These are phyloP conservation scores for Nothobranchius kuhntae DNA, from an alignment of 2,113 vertebrate species.

Conservation along the genomic window DNA sequence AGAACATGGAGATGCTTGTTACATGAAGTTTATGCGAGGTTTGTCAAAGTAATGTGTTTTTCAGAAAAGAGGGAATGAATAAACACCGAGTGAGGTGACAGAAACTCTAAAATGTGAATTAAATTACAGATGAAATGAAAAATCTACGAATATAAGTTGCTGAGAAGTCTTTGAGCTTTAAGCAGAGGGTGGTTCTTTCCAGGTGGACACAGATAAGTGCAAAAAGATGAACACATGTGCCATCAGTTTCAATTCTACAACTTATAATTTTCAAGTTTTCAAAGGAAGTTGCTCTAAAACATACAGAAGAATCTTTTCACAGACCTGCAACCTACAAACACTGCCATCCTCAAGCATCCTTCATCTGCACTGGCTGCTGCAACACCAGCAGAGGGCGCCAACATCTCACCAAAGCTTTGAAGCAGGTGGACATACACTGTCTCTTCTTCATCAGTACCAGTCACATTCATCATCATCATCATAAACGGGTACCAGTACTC, in stretches of 20 bases:
- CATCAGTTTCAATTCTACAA: conserved; percentile 44
- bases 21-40: conserved; percentile 11
- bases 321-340: conserved; percentile 54
- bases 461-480: conserved; percentile 49
- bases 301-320: conserved; percentile 48
- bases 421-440: conserved; percentile 40
- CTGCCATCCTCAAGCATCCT: conserved; percentile 32
- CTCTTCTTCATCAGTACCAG: conserved; percentile 53
- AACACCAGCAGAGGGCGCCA: conserved; percentile 49
- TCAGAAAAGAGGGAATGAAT: not conserved
- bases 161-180: conserved; percentile 34
- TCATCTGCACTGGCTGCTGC: conserved; percentile 30
- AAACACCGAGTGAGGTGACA: conserved; percentile 36
- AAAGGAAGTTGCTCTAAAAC: conserved; percentile 55
- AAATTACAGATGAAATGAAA: not conserved
- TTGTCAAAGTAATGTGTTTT: not conserved
- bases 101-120: conserved; percentile 3
- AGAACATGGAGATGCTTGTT: conserved; percentile 46
- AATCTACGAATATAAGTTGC: not conserved
- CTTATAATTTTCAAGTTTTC: conserved; percentile 72
- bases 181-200: conserved; percentile 33
- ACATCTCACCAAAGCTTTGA: conserved; percentile 1
- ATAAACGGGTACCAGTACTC: conserved; percentile 40
- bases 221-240: conserved; percentile 56
- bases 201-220: conserved; percentile 26